Percentiles rank a stretch among this genome's conserved stretches.
These are phyloP conservation scores for Caerostris darwini DNA, from an alignment of 1,140 invertebrate genomes.

Conservation along the genomic window DNA sequence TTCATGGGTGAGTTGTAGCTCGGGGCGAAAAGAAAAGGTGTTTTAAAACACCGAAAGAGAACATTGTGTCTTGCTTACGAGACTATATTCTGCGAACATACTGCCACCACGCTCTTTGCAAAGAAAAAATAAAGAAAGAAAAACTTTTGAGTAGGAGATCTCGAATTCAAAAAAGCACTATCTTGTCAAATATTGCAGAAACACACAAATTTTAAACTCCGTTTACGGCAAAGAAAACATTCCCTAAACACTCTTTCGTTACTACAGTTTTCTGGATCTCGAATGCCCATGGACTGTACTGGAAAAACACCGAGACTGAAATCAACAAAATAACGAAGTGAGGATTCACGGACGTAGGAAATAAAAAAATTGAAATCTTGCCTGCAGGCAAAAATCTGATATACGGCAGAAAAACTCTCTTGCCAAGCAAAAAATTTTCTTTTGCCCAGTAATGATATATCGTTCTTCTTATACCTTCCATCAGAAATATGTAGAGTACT, in stretches of 20 bases:
- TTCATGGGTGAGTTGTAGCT: too few species aligned
- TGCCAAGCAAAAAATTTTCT: slow-evolving; percentile 35
- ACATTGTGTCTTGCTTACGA: too few species aligned
- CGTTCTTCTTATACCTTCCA: slow-evolving; percentile 44
- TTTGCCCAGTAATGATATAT: slow-evolving; percentile 44
- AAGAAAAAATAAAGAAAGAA: too few species aligned
- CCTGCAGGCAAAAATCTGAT: slow-evolving; percentile 44
- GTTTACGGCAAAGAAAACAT: background rate
- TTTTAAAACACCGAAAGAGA: too few species aligned
- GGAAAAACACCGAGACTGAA: background rate
- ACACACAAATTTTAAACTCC: slow-evolving; percentile 19
- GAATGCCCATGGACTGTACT: background rate
- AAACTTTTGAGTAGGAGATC: background rate
- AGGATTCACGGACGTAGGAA: background rate
- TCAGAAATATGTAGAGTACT: slow-evolving; percentile 37
- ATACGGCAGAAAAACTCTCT: slow-evolving; percentile 43
- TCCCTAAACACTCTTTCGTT: background rate
- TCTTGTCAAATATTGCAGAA: slow-evolving; percentile 32
- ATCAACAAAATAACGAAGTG: slow-evolving; percentile 21
- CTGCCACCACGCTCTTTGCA: too few species aligned
- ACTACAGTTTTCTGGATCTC: slow-evolving; percentile 18
- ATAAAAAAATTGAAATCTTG: slow-evolving; percentile 22
- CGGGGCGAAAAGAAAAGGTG: too few species aligned
- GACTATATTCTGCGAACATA: too few species aligned
- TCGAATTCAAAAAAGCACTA: slow-evolving; percentile 1